phyloP scores from a whole-genome alignment of 2,113 vertebrate genomes.

The Tachycineta bicolor region DNA sequence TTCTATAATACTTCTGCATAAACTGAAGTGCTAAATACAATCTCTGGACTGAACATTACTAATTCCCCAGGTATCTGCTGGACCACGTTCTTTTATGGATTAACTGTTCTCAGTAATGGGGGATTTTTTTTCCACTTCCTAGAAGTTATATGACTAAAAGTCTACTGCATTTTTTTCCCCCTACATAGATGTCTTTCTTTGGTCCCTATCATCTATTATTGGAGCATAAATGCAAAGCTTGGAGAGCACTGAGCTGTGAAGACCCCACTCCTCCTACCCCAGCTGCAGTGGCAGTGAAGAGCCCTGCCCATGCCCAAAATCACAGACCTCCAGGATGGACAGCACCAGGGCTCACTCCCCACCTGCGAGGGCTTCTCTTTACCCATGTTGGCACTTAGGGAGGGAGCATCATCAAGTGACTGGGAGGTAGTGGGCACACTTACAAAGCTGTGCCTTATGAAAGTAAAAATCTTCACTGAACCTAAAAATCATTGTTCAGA shows the following conservation, averaged over 20 bases:
- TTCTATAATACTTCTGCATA: background rate
- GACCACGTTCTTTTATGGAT: background rate
- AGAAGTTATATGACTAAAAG: background rate
- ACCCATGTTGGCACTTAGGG: rapidly evolving
- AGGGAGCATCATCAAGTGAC: background rate
- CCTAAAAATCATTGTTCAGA: background rate
- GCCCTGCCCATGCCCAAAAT: background rate
- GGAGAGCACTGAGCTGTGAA: background rate
- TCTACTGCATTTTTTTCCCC: background rate
- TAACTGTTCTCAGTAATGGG: background rate
- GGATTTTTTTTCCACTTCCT: background rate
- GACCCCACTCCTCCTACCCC: background rate
- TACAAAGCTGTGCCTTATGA: background rate
- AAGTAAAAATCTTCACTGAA: background rate
- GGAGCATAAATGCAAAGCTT: background rate
- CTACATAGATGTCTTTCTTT: background rate
- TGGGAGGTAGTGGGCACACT: rapidly evolving
- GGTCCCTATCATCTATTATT: background rate
- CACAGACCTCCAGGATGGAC: background rate
- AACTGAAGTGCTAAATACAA: background rate
- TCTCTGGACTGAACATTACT: background rate
- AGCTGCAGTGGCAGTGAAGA: background rate
- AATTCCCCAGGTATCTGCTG: background rate
- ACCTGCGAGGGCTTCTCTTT: background rate
- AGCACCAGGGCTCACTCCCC: background rate